These are phyloP conservation scores for Nemurella pictetii DNA, from an alignment of 2,888 invertebrate species.

Conservation along the genomic window DNA sequence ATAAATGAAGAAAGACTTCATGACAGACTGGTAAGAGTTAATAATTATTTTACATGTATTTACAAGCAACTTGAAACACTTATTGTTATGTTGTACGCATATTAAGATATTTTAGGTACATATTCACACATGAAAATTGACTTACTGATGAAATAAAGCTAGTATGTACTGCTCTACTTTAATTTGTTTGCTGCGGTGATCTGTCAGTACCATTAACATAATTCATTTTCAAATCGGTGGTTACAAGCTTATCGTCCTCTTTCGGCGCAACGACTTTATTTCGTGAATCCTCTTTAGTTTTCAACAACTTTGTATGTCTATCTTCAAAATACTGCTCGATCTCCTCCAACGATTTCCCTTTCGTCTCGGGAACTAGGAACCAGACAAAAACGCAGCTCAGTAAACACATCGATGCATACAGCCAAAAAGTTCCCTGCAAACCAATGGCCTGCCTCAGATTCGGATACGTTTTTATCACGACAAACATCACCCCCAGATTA, in stretches of 20 bases:
- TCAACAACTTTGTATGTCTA: not conserved
- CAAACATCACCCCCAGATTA: constrained; percentile 60
- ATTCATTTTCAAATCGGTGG: not conserved
- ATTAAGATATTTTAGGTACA: not conserved
- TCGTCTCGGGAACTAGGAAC: constrained; percentile 66
- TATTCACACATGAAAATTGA: not conserved
- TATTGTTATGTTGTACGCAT: not conserved
- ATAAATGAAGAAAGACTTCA: not conserved
- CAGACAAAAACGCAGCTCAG: constrained; percentile 59
- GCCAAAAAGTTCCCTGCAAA: constrained; percentile 61
- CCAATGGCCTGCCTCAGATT: constrained; percentile 51
- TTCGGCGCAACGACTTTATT: not conserved
- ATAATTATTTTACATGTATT: not conserved
- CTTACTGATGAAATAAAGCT: not conserved
- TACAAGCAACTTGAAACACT: not conserved
- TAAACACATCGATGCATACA: constrained; percentile 58
- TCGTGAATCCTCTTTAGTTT: not conserved
- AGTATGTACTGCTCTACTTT: not conserved
- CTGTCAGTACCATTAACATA: not conserved
- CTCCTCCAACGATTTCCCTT: constrained; percentile 69
- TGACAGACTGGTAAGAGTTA: not conserved
- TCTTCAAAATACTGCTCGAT: constrained; percentile 54
- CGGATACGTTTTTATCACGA: constrained; percentile 61
- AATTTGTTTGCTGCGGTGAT: not conserved
- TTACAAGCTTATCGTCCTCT: not conserved